Base-by-base conservation (phyloP, 2,797 vertebrate species). In the Scleropages formosus region DNA sequence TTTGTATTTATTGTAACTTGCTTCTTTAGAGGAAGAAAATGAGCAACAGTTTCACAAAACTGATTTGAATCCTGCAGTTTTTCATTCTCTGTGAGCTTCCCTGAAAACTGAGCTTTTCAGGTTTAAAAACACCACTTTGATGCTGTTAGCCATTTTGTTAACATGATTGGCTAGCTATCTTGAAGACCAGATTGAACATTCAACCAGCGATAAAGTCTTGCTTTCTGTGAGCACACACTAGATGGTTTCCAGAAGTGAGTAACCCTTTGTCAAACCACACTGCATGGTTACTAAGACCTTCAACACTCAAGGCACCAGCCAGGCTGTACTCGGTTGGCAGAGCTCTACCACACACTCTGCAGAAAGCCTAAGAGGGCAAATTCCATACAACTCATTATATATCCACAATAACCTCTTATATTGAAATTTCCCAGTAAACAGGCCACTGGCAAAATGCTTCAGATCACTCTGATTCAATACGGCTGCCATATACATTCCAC, bases 111-210 rank as follows among this genome's bases (percentile, higher is more conserved):
- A 18, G 44, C 31, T 6, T 2, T 68, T 68, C 47, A 68, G 26
- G 47, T 68, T 68, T 68, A 68, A 68, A 68, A 49, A 68, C 7
- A 20, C 15, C 7, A 20, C 15, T 20, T 8, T 44, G 51, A 51
- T 39, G 31, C 31, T 39, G 6, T 39, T 51, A 68, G 12, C 46
- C 9, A 67, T 7, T 20, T 44, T 18, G 65, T 44, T 20, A 44
- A 20, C 67, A 46, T 10, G 47, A n/a, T 15, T 49, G 39, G 39
- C 44, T 18, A 68, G 24, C 46, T 24, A 46, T 49, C 66, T 49
- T 44, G 49, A n/a, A 68, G 46, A 51, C 46, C n/a, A 68, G 68
- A 68, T 49, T 49, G 51, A 68, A 68, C 6, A 12, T 68, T 68
- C 22, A 39, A 13, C 66, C 44, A 49, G n/a, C n/a, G n/a, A n/a